Evolutionary conservation across 2,888 invertebrate species (phyloP).

Genomic region (Morpho helenor): DNA sequence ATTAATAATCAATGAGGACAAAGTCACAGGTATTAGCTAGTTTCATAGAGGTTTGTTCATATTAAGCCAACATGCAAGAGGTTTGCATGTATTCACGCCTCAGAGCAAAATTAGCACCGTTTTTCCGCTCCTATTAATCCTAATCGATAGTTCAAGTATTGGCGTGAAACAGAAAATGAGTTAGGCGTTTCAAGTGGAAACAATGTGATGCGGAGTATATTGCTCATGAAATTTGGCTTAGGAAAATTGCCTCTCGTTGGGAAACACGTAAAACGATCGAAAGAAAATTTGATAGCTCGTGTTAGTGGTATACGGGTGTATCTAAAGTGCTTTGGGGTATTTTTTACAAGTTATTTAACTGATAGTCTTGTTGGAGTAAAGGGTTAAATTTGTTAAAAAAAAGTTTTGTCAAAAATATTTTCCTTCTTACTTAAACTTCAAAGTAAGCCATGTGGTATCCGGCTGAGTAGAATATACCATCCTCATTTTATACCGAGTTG

Average conservation of each 20-base stretch:
- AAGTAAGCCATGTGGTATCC: too few relatives aligned
- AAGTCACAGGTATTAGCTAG: too few relatives aligned
- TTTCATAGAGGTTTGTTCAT: too few relatives aligned
- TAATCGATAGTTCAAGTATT: slow-evolving; percentile 30
- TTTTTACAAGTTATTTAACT: too few relatives aligned
- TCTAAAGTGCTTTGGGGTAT: not conserved
- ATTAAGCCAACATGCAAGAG: too few relatives aligned
- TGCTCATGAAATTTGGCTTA: slow-evolving; percentile 73
- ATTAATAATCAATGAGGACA: too few relatives aligned
- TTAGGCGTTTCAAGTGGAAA: slow-evolving; percentile 48
- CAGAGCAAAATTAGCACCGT: slow-evolving; percentile 16
- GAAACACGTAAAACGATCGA: slow-evolving; percentile 56
- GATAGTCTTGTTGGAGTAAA: too few relatives aligned
- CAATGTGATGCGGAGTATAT: slow-evolving; percentile 64
- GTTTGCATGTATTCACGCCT: not conserved
- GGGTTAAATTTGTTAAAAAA: too few relatives aligned
- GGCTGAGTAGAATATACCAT: too few relatives aligned
- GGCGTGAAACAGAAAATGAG: slow-evolving; percentile 41
- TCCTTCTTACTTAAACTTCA: too few relatives aligned
- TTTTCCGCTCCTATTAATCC: slow-evolving; percentile 29
- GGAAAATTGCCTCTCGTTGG: slow-evolving; percentile 68
- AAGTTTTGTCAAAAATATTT: too few relatives aligned
- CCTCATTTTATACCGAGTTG: too few relatives aligned
- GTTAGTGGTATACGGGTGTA: slow-evolving; percentile 48
- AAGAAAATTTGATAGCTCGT: slow-evolving; percentile 72